Conservation (phyloP, 2,113 vertebrate species). For the Centropristis striata region DNA sequence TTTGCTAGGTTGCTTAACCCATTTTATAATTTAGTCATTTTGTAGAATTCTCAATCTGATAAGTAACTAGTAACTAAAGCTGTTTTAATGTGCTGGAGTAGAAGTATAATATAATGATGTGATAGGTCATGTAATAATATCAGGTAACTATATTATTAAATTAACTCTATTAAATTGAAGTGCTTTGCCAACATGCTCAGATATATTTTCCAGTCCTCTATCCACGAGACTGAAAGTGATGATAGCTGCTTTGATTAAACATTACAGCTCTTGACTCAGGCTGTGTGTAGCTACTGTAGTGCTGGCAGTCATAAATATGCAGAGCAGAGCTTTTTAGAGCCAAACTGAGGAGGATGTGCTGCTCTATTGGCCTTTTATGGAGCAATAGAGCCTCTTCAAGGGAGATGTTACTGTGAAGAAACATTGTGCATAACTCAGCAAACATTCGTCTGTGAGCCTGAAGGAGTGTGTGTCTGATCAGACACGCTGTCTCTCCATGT, state of each 20-base stretch:
- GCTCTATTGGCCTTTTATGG: slow-evolving; percentile 27
- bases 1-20: no score
- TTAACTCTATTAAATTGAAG: neutral
- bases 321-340: slow-evolving; percentile 24
- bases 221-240: neutral
- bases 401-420: neutral
- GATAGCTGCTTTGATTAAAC: slow-evolving; percentile 2
- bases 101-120: no score
- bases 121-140: neutral
- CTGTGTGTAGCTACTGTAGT: neutral
- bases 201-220: neutral
- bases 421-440: neutral
- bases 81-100: no score
- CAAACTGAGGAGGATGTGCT: slow-evolving; percentile 1
- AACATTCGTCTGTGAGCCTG: neutral
- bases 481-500: neutral
- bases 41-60: no score
- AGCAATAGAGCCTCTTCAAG: slow-evolving; percentile 2
- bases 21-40: no score
- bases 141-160: neutral
- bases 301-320: slow-evolving; percentile 17
- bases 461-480: neutral
- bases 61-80: no score
- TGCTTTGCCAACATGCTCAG: neutral
- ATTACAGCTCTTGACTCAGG: slow-evolving; percentile 22